A percentile compares a stretch with the other conserved stretches of the same genome.
These are phyloP conservation scores for Montipora capitata DNA, from an alignment of 92 coral and sea anemone species.

Conservation along the genomic window DNA sequence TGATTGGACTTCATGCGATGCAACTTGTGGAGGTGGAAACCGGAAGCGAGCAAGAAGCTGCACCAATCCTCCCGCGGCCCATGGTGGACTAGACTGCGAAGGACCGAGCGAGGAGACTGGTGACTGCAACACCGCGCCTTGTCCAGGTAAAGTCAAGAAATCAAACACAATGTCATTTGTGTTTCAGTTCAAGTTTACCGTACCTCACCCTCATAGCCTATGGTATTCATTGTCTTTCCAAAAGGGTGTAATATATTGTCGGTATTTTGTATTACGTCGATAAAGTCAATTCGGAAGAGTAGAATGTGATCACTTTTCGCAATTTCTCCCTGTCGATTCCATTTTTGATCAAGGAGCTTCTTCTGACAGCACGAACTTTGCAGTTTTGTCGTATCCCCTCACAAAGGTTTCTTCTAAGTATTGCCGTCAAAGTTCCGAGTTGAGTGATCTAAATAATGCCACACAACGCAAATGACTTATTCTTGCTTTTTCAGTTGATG, in stretches of 20 bases:
- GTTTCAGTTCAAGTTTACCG: background rate
- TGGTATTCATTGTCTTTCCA: too few relatives aligned
- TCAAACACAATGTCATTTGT: background rate
- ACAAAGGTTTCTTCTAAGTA: too few relatives aligned
- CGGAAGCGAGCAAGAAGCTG: conserved; percentile 40
- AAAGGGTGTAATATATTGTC: too few relatives aligned
- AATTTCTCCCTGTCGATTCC: too few relatives aligned
- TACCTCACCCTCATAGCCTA: background rate
- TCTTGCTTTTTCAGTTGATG: conserved; percentile 46
- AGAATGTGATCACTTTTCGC: too few relatives aligned
- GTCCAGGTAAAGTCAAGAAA: conserved; percentile 42
- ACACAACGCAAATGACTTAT: background rate
- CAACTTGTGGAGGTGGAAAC: conserved; percentile 53
- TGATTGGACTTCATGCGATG: conserved; percentile 52
- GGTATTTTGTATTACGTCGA: too few relatives aligned
- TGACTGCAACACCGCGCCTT: conserved; percentile 31
- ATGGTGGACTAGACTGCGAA: conserved; percentile 47
- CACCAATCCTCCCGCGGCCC: conserved; percentile 57
- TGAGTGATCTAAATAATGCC: too few relatives aligned
- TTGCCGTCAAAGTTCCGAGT: too few relatives aligned
- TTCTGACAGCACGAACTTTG: background rate
- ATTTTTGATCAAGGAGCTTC: background rate
- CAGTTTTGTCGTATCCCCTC: too few relatives aligned
- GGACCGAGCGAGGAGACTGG: conserved; percentile 42
- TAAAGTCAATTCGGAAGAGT: too few relatives aligned